These are phyloP conservation scores for Mya arenaria DNA, from an alignment of 1,140 invertebrate species.

Conservation along the genomic window DNA sequence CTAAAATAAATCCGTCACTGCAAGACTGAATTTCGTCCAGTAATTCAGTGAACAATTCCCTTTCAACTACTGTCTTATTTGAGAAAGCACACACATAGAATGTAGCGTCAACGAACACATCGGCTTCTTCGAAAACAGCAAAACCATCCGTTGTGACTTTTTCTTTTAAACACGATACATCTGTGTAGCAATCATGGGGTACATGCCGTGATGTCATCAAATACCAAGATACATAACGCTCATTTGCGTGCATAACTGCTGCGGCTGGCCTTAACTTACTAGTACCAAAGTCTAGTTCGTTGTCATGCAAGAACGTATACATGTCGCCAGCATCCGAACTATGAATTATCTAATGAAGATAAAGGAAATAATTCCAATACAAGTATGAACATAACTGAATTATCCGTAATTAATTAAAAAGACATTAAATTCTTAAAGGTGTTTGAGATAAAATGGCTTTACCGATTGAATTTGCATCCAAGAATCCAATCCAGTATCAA, in stretches of 20 bases:
- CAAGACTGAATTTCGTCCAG: slow-evolving; percentile 42
- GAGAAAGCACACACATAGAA: slow-evolving; percentile 47
- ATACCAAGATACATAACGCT: slow-evolving; percentile 25
- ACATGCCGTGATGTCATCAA: slow-evolving; percentile 17
- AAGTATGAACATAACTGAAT: too few species aligned
- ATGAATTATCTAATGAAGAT: slow-evolving; percentile 7
- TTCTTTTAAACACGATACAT: slow-evolving; percentile 24
- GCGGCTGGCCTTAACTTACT: neutral
- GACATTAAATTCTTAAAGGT: neutral
- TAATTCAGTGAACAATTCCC: slow-evolving; percentile 22
- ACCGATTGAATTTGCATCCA: slow-evolving; percentile 34
- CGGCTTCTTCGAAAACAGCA: slow-evolving; percentile 2
- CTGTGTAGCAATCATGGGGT: slow-evolving; percentile 17
- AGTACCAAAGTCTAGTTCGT: slow-evolving; percentile 20
- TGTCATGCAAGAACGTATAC: neutral
- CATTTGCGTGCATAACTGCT: slow-evolving; percentile 2
- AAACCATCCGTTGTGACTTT: neutral
- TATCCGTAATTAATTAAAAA: neutral
- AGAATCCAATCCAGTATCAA: neutral
- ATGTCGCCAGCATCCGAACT: slow-evolving; percentile 4
- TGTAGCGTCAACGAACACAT: neutral
- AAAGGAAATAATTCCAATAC: neutral
- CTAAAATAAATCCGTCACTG: slow-evolving; percentile 63
- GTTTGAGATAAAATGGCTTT: neutral
- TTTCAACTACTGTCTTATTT: neutral